phyloP scores from a whole-genome alignment of 2,888 invertebrate genomes.

The Platynereis dumerilii region DNA sequence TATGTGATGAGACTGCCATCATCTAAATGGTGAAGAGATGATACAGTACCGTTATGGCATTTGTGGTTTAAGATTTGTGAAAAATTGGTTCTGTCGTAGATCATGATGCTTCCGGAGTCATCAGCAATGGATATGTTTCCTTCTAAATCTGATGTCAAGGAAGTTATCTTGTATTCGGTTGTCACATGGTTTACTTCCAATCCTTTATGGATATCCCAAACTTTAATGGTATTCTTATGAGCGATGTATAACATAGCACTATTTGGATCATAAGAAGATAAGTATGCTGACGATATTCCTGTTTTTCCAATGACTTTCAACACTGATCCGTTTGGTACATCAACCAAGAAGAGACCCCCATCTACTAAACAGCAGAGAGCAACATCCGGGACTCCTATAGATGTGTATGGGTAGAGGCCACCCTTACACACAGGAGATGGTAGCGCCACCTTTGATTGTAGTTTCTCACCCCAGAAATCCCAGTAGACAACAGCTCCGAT shows the following conservation, averaged over 20 bases:
- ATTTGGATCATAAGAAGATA: background rate
- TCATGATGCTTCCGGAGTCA: too few species aligned
- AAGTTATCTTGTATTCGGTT: background rate
- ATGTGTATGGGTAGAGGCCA: slow-evolving; percentile 18
- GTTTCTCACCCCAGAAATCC: slow-evolving; percentile 23
- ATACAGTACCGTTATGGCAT: too few species aligned
- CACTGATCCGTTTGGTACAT: background rate
- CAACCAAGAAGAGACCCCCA: slow-evolving; percentile 21
- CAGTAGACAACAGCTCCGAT: slow-evolving; percentile 30
- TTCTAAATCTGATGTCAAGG: background rate
- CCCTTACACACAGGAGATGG: slow-evolving; percentile 22
- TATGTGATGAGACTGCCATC: too few species aligned
- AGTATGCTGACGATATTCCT: background rate
- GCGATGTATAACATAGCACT: background rate
- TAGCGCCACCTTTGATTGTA: slow-evolving; percentile 16
- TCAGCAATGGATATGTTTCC: too few species aligned
- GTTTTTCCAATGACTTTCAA: background rate
- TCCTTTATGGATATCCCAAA: background rate
- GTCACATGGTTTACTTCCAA: background rate
- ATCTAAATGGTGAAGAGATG: too few species aligned
- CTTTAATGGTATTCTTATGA: background rate
- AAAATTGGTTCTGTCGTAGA: too few species aligned
- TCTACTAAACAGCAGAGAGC: slow-evolving; percentile 25
- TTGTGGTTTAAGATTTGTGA: too few species aligned
- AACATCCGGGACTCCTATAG: slow-evolving; percentile 13